phyloP scores from a whole-genome alignment of 53 echinoderm and acorn worm genomes.

The Paracentrotus lividus region DNA sequence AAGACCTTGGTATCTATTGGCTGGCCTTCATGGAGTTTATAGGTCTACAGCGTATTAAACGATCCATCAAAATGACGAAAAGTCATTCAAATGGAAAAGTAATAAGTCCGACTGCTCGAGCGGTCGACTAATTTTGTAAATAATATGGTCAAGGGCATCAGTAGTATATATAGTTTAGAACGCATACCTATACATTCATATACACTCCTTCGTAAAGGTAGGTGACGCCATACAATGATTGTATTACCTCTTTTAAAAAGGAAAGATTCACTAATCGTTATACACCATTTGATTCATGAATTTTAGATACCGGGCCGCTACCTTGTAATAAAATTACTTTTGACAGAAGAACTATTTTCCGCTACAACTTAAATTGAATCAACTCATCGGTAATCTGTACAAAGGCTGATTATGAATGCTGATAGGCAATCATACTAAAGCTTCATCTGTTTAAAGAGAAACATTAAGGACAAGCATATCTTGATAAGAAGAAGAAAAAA shows the following conservation, averaged over 20 bases:
- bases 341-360: background rate
- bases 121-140: background rate
- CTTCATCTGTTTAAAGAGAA: background rate
- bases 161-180: background rate
- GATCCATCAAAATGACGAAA: slow-evolving; percentile 31
- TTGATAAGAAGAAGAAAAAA: background rate
- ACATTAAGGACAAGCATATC: background rate
- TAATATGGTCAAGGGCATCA: slow-evolving; percentile 12
- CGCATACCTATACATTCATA: too few relatives aligned
- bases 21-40: slow-evolving; percentile 12
- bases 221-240: background rate
- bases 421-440: background rate
- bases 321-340: too few relatives aligned
- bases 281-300: background rate
- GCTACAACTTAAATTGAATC: background rate
- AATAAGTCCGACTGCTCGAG: slow-evolving; percentile 34
- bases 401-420: background rate
- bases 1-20: background rate
- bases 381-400: background rate
- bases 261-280: too few relatives aligned
- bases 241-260: background rate
- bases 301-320: background rate
- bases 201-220: background rate
- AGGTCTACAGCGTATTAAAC: background rate
- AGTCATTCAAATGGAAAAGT: slow-evolving; percentile 1